Percentiles rank a stretch among this genome's conserved stretches.
phyloP scores from a whole-genome alignment of 2,888 invertebrate genomes.

The Zaprionus lineosus region DNA sequence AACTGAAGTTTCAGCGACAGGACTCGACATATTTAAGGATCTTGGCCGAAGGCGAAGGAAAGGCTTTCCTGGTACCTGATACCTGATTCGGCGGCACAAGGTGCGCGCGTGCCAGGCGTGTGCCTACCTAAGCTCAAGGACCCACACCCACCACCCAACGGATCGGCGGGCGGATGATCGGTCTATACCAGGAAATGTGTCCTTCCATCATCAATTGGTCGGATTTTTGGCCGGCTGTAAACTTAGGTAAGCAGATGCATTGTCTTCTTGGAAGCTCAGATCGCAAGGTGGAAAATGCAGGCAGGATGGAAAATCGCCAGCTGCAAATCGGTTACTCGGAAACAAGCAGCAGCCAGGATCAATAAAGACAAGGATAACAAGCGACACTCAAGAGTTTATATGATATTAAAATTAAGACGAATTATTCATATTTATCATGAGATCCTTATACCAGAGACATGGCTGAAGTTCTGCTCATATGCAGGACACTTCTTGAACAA shows the following conservation, averaged over 20 bases:
- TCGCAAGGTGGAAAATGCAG: slow-evolving; percentile 45
- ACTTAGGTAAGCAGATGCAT: slow-evolving; percentile 64
- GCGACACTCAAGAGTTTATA: not conserved
- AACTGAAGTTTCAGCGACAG: slow-evolving; percentile 44
- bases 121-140: slow-evolving; percentile 55
- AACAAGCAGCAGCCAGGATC: slow-evolving; percentile 35
- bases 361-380: too few species aligned
- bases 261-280: slow-evolving; percentile 63
- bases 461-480: too few species aligned
- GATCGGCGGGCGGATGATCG: not conserved
- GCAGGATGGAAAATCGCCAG: not conserved
- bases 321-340: slow-evolving; percentile 43
- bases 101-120: slow-evolving; percentile 66
- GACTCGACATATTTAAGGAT: slow-evolving; percentile 54
- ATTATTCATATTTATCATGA: too few species aligned
- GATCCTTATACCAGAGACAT: too few species aligned
- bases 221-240: slow-evolving; percentile 52
- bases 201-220: too few species aligned
- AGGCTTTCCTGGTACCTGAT: slow-evolving; percentile 40
- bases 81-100: slow-evolving; percentile 26
- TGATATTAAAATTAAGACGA: too few species aligned
- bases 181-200: slow-evolving; percentile 57
- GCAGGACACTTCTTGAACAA: too few species aligned
- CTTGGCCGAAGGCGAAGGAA: not conserved
- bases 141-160: slow-evolving; percentile 4